Percentiles rank a stretch among this genome's conserved stretches.
phyloP scores from a whole-genome alignment of 2,797 vertebrate genomes.

The Lycodopsis pacificus region DNA sequence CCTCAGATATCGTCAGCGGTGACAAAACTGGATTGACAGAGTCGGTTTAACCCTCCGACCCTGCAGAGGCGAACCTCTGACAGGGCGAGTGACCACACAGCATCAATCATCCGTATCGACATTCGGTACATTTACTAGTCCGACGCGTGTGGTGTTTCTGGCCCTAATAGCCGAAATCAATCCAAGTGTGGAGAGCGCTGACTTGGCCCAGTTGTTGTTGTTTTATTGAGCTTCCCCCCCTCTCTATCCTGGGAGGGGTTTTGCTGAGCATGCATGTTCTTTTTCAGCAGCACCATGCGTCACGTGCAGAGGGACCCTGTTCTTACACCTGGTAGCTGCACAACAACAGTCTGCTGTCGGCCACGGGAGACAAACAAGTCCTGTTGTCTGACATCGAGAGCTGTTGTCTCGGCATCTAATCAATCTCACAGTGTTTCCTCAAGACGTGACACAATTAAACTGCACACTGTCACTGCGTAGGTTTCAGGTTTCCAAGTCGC shows the following conservation, averaged over 20 bases:
- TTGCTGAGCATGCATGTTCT: slow-evolving; percentile 65
- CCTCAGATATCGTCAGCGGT: slow-evolving; percentile 1
- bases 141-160: not conserved
- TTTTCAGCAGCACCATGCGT: slow-evolving; percentile 46
- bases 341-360: slow-evolving; percentile 24
- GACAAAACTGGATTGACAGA: slow-evolving; percentile 49
- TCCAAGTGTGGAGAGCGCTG: slow-evolving; percentile 33
- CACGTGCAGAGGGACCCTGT: slow-evolving; percentile 24
- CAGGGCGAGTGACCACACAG: not conserved
- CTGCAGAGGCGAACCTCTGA: slow-evolving; percentile 7
- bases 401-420: slow-evolving; percentile 58
- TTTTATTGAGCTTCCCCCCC: slow-evolving; percentile 32
- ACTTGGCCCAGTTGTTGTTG: slow-evolving; percentile 51
- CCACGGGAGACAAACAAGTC: not conserved
- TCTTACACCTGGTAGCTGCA: slow-evolving; percentile 50
- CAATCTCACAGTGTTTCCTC: slow-evolving; percentile 42
- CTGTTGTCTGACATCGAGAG: slow-evolving; percentile 30
- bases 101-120: slow-evolving; percentile 22
- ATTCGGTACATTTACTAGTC: slow-evolving; percentile 19
- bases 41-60: slow-evolving; percentile 36
- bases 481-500: slow-evolving; percentile 37
- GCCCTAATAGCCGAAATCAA: slow-evolving; percentile 27
- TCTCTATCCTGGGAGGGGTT: slow-evolving; percentile 18
- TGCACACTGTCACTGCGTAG: not conserved
- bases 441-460: slow-evolving; percentile 41